Percentiles rank a stretch among this genome's conserved stretches.
Evolutionary conservation across 2,888 invertebrate species (phyloP).

Genomic region (Marasmarcha lunaedactyla): DNA sequence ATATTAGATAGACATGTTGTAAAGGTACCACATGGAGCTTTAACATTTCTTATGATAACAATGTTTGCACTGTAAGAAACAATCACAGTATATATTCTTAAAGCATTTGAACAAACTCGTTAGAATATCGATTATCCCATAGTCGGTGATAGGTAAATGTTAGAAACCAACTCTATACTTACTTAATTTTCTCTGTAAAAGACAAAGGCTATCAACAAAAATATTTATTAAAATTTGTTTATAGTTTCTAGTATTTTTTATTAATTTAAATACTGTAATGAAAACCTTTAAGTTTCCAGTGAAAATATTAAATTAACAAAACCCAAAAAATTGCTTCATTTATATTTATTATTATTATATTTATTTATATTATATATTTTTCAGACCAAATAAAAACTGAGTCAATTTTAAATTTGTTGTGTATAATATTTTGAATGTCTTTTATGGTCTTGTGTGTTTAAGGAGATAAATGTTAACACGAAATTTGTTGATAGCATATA

Average conservation of each 20-base stretch:
- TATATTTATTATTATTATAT: neutral
- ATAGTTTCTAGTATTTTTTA: no score
- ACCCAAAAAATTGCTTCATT: neutral
- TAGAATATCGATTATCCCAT: no score
- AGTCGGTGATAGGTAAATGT: no score
- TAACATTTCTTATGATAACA: constrained; percentile 70
- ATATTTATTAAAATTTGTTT: no score
- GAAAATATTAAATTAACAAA: no score
- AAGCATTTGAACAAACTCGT: constrained; percentile 16
- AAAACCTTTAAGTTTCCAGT: no score
- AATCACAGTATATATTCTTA: constrained; percentile 37
- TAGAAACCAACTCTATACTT: no score
- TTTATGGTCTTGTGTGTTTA: constrained; percentile 38
- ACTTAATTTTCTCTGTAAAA: no score
- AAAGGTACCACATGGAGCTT: constrained; percentile 68
- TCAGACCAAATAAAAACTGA: constrained; percentile 48
- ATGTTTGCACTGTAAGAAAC: constrained; percentile 57
- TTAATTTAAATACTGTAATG: no score
- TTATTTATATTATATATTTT: no score
- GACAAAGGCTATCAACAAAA: no score
- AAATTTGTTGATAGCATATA: constrained; percentile 41
- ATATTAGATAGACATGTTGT: constrained; percentile 58
- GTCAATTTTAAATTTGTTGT: constrained; percentile 56
- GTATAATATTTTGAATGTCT: constrained; percentile 41
- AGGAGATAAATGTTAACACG: constrained; percentile 21